A percentile compares a stretch with the other conserved stretches of the same genome.
These are phyloP conservation scores for Drosophila albomicans DNA, from an alignment of 1,140 invertebrate species.

Conservation along the genomic window DNA sequence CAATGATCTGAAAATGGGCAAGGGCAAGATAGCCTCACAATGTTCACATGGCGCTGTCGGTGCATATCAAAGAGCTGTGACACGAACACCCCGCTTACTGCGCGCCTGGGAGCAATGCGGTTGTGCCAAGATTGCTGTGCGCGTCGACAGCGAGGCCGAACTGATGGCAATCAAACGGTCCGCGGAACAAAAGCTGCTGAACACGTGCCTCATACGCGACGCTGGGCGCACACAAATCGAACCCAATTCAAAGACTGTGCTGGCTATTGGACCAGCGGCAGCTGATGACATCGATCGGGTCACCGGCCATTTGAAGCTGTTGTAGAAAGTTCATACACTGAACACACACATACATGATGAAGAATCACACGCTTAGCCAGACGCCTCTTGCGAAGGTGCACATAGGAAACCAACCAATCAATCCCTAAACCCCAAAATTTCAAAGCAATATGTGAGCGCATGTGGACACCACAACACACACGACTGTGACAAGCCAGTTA, in stretches of 20 bases:
- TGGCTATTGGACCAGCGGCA: conserved; percentile 95
- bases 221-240: conserved; percentile 96
- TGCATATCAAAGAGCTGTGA: conserved; percentile 90
- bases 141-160: conserved; percentile 89
- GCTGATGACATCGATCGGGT: conserved; percentile 91
- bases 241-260: conserved; percentile 93
- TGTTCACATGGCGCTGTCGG: conserved; percentile 95
- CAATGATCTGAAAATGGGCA: conserved; percentile 96
- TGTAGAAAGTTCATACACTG: conserved; percentile 85
- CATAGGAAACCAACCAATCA: conserved; percentile 26
- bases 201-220: conserved; percentile 92
- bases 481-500: conserved; percentile 64
- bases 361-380: conserved; percentile 36
- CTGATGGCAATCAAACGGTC: conserved; percentile 88
- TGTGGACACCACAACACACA: conserved; percentile 26
- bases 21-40: conserved; percentile 96
- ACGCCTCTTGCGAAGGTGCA: not conserved
- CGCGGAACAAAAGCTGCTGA: conserved; percentile 89
- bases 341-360: not conserved
- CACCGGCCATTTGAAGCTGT: conserved; percentile 95
- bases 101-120: conserved; percentile 91
- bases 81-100: conserved; percentile 88
- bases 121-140: conserved; percentile 93
- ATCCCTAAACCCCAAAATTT: conserved; percentile 37
- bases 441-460: conserved; percentile 65